Evolutionary conservation across 2,113 vertebrate species (phyloP).

Genomic region (Anarhynchus alexandrinus): DNA sequence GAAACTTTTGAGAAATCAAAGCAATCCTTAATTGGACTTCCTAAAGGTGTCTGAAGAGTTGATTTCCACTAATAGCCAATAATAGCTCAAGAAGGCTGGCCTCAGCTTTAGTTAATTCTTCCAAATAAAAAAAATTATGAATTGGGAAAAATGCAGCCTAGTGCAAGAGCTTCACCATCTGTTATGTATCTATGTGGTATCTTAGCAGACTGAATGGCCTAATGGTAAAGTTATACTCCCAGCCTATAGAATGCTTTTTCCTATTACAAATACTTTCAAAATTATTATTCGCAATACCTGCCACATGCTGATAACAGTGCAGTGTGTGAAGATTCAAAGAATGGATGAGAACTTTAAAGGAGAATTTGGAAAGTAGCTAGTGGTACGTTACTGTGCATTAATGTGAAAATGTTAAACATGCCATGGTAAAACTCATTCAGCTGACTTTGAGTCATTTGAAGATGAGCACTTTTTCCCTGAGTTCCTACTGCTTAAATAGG

Average conservation of each 20-base stretch:
- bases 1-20: background rate
- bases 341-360: background rate
- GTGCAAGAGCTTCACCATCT: background rate
- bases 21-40: background rate
- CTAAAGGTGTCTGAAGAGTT: background rate
- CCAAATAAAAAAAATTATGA: background rate
- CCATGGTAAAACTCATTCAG: background rate
- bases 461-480: background rate
- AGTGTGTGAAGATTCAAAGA: background rate
- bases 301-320: background rate
- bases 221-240: background rate
- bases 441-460: background rate
- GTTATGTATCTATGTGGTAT: background rate
- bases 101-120: background rate
- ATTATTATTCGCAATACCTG: background rate
- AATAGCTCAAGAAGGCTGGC: background rate
- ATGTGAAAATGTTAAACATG: background rate
- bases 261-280: background rate
- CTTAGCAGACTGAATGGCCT: background rate
- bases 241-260: background rate
- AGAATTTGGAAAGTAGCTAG: background rate
- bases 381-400: background rate
- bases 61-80: background rate
- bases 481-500: background rate
- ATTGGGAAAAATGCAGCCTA: background rate